phyloP scores from a whole-genome alignment of 1,140 invertebrate species.

The Mya arenaria region DNA sequence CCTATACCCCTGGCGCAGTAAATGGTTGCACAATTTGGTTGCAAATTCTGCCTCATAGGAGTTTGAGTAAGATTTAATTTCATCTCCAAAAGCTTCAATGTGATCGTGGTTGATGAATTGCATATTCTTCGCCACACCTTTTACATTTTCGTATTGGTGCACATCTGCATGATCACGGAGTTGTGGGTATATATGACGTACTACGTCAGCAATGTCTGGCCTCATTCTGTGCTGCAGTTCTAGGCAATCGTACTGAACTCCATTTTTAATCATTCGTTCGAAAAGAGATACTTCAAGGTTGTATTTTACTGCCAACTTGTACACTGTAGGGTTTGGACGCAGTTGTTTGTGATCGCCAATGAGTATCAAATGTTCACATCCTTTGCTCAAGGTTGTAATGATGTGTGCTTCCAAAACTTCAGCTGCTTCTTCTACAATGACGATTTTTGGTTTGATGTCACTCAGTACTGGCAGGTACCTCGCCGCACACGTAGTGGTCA shows the following conservation, averaged over 20 bases:
- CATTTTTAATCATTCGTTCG: constrained; percentile 79
- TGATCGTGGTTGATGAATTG: constrained; percentile 78
- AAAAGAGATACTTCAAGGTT: constrained; percentile 80
- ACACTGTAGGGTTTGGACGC: constrained; percentile 79
- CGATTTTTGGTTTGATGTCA: constrained; percentile 67
- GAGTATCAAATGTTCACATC: constrained; percentile 90
- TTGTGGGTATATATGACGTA: constrained; percentile 78
- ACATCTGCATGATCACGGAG: constrained; percentile 75
- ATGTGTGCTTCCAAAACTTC: constrained; percentile 78
- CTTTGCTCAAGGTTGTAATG: constrained; percentile 83
- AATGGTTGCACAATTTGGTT: constrained; percentile 70
- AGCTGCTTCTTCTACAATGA: constrained; percentile 78
- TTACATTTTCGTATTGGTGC: constrained; percentile 66
- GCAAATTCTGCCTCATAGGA: constrained; percentile 74
- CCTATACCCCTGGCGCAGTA: constrained; percentile 78
- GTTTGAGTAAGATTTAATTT: constrained; percentile 76
- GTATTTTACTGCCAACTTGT: constrained; percentile 74
- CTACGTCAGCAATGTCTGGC: constrained; percentile 78
- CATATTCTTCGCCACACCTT: constrained; percentile 76
- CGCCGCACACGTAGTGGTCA: constrained; percentile 78
- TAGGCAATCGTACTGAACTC: constrained; percentile 73
- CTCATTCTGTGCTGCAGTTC: constrained; percentile 66
- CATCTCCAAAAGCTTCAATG: constrained; percentile 67
- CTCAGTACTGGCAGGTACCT: constrained; percentile 64
- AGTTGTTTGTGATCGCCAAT: constrained; percentile 88